Evolutionary conservation across 2,888 invertebrate species (phyloP).

Genomic region (Dione vanillae): DNA sequence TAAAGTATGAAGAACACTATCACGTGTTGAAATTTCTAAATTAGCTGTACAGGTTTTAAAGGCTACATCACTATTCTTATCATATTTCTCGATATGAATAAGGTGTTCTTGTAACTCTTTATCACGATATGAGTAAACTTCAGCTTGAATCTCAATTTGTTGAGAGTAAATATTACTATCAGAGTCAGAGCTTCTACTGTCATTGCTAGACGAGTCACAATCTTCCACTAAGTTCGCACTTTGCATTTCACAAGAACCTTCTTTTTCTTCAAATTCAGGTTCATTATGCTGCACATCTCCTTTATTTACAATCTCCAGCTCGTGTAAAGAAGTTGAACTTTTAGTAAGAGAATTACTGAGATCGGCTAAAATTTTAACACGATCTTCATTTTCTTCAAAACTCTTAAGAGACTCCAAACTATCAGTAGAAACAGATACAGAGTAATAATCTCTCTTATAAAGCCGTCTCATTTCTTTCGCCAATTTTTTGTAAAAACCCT

Average conservation of each 20-base stretch:
- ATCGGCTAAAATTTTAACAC: neutral
- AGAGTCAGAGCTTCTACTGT: neutral
- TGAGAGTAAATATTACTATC: neutral
- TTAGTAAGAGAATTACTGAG: neutral
- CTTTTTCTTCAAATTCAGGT: neutral
- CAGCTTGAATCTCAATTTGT: neutral
- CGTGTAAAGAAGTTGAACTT: neutral
- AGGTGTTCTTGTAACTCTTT: neutral
- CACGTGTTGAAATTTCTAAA: neutral
- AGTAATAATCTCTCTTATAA: constrained; percentile 31
- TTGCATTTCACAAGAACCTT: neutral
- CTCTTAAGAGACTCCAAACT: neutral
- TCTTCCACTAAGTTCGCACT: neutral
- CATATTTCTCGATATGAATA: neutral
- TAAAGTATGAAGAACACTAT: neutral
- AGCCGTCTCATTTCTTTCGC: constrained; percentile 36
- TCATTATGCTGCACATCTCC: neutral
- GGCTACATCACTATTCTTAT: too few relatives aligned
- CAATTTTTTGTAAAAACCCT: constrained; percentile 34
- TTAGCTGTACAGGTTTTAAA: neutral
- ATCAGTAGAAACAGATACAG: neutral
- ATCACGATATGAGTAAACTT: constrained; percentile 1
- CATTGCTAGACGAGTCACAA: neutral
- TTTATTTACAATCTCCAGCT: neutral
- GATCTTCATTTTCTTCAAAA: constrained; percentile 14